Evolutionary conservation across 2,797 vertebrate species (phyloP), one percentile per base, ranked within the genome.

Genomic region (Ctenochaetus hawaiiensis): DNA sequence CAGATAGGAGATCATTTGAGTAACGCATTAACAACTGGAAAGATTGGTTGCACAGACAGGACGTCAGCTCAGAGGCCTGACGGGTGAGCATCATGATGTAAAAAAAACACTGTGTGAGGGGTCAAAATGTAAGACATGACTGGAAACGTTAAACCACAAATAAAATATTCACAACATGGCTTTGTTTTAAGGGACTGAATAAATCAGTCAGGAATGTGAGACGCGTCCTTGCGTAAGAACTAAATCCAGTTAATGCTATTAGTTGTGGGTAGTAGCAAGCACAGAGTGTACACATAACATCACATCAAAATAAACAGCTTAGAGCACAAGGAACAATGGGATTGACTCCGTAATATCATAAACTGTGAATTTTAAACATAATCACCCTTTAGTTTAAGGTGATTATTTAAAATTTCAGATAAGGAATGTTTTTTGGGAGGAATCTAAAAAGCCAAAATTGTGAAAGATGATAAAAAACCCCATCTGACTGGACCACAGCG

Each of bases 211-310:
- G 70, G 70, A 88, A 89, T 78, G 69, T 85, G 80, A 84, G 60
- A 90, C 86, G 78, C 92, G 49, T 73, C 63, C 82, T 78, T 90
- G 89, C 86, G 60, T 80, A 83, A 90, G 69, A 87, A 66, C 72
- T 87, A 93, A 94, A 92, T 92, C 84, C 82, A 84, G 60, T 80
- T 92, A 94, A 94, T 91, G 82, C 86, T 84, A 80, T 93, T 92
- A 92, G 80, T 63, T 72, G 72, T 30, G 57, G 64, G 58, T 43
- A 64, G 69, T 16, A 64, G 56, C 48, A 44, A 51, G 68, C 62
- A 74, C 67, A 61, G 8, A 72, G 44, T 20, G 74, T 43, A 67
- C 72, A 80, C 58, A 23, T 61, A 53, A 74, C 54, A 59, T 62
- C 65, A 62, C 72, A 66, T 72, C 26, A 62, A 78, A 84, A 89